A percentile compares a stretch with the other conserved stretches of the same genome.
Evolutionary conservation across 2,797 vertebrate species (phyloP).

Genomic region (Epinephelus malabaricus): DNA sequence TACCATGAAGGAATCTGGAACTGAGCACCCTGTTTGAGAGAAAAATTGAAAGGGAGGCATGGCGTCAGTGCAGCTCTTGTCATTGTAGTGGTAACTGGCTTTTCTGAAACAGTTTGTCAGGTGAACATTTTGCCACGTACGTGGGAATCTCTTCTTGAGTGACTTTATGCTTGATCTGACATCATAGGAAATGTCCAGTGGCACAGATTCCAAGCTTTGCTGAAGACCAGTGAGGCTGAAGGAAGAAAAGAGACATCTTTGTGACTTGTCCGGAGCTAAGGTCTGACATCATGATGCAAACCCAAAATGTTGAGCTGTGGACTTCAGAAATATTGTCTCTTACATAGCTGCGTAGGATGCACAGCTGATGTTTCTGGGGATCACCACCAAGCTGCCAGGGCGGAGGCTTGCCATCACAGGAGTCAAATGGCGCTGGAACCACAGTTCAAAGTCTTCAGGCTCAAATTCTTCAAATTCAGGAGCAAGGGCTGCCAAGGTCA

Average conservation of each 20-base stretch:
- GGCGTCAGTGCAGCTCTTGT: conserved; percentile 5
- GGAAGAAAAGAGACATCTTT: conserved; percentile 15
- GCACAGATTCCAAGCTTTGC: conserved; percentile 49
- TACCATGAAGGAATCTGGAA: conserved; percentile 37
- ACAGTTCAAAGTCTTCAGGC: conserved; percentile 43
- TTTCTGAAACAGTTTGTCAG: background rate
- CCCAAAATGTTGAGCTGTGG: background rate
- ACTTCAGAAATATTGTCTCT: conserved; percentile 22
- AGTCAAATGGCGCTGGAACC: conserved; percentile 61
- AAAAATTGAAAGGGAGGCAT: background rate
- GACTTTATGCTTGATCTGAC: conserved; percentile 42
- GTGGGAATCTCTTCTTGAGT: conserved; percentile 50
- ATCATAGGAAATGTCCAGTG: background rate
- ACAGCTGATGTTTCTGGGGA: conserved; percentile 68
- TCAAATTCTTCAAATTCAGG: conserved; percentile 43
- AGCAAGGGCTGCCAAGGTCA: conserved; percentile 58
- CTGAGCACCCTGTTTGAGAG: conserved; percentile 51
- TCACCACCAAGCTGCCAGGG: conserved; percentile 36
- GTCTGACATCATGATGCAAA: background rate
- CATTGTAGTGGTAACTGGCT: background rate
- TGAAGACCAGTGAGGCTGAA: conserved; percentile 50
- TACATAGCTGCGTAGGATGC: conserved; percentile 62
- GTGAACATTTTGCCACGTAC: conserved; percentile 15
- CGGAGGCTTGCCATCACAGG: conserved; percentile 63
- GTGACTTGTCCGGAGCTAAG: background rate